These are phyloP conservation scores for Crepidodera aurea DNA, from an alignment of 2,888 invertebrate species.

Conservation along the genomic window DNA sequence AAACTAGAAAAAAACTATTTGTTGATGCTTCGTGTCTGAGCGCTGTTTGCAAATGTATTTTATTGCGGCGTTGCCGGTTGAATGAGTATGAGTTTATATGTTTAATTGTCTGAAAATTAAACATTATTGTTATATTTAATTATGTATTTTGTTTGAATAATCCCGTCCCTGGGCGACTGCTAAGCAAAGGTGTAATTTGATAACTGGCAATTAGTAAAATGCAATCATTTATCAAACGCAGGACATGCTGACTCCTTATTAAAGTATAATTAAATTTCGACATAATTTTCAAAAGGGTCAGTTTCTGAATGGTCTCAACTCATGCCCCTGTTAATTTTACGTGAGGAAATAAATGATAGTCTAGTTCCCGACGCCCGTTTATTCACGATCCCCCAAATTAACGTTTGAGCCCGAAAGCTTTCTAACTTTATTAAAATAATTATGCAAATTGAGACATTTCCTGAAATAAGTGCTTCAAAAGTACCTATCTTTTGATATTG, in stretches of 20 bases:
- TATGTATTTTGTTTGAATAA: neutral
- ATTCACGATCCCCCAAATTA: slow-evolving; percentile 39
- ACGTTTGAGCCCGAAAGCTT: slow-evolving; percentile 38
- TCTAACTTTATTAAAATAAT: slow-evolving; percentile 43
- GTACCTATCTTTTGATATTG: neutral
- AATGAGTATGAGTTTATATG: too few relatives aligned
- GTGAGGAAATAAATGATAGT: slow-evolving; percentile 44
- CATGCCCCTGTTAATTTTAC: slow-evolving; percentile 42
- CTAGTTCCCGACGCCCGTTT: slow-evolving; percentile 35
- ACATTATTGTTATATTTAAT: too few relatives aligned
- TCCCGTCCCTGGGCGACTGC: neutral
- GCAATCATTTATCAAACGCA: slow-evolving; percentile 60
- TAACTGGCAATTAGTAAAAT: slow-evolving; percentile 62
- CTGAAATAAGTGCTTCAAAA: slow-evolving; percentile 17
- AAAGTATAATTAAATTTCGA: slow-evolving; percentile 61
- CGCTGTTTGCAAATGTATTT: too few relatives aligned
- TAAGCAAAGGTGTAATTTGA: slow-evolving; percentile 57
- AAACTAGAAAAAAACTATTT: too few relatives aligned
- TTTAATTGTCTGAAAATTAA: too few relatives aligned
- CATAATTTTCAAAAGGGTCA: slow-evolving; percentile 58
- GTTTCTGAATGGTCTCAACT: slow-evolving; percentile 40
- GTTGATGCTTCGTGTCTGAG: too few relatives aligned
- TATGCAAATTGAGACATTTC: slow-evolving; percentile 29
- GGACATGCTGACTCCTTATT: slow-evolving; percentile 55
- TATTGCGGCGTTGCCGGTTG: too few relatives aligned